Base-by-base conservation (phyloP, 2,797 vertebrate species). In the Peromyscus attwateri region DNA sequence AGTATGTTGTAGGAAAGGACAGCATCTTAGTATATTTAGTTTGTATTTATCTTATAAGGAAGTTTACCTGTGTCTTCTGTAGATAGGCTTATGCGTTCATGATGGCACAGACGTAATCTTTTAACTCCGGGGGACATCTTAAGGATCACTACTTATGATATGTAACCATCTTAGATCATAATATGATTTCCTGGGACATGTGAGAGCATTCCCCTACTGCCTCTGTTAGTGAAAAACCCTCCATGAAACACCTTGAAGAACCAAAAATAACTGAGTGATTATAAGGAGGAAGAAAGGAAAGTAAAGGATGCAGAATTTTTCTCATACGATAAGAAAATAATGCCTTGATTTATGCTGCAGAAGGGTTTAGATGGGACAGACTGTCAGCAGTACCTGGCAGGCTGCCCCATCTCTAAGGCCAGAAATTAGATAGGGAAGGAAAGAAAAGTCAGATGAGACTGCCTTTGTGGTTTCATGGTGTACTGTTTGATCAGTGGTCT, bases 241-340 rank as follows among this genome's bases (percentile, higher is more conserved):
- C 34, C 29, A 71, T 31, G n/a, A 13, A 43, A 89, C 34, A 57
- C 23, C 37, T 23, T 66, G 13, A 71, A 34, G 92, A 60, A 81
- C 43, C 89, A 55, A 92, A 75, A 88, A 49, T 68, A 95, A 84
- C n/a, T 49, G 29, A 96, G 55, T 90, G 71, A 19, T 55, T 81
- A 73, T 81, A 14, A 87, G 46, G 31, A 70, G 62, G 21, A 52
- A 87, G 49, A 87, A n/a, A 55, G 62, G 34, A 60, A 66, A 17
- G 7, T 81, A 87, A 84, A 43, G 82, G 62, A 46, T 84, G 40
- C 40, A 52, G 68, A 64, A 46, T 55, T 94, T 89, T 96, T 79
- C 14, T 68, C 16, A 70, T 49, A 77, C 10, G 40, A 76, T 14
- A 70, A 13, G 37, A n/a, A 93, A 49, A 4, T n/a, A 46, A 3